phyloP scores from a whole-genome alignment of 2,113 vertebrate species.

The Hemiprocne comata region DNA sequence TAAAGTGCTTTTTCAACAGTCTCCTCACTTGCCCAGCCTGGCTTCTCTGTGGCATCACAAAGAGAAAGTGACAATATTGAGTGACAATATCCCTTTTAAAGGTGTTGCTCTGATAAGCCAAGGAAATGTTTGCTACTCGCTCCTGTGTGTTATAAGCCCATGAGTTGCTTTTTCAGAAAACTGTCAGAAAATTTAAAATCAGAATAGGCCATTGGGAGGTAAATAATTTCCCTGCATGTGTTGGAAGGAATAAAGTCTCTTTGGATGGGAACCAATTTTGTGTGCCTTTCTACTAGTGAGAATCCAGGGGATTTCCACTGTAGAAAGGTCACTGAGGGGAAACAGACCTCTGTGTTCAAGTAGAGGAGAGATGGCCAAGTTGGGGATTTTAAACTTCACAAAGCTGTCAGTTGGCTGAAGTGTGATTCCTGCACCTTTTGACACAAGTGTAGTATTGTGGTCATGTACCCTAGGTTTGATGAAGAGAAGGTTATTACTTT shows the following conservation, averaged over 20 bases:
- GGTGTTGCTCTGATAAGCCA: neutral
- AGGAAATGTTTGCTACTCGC: neutral
- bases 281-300: neutral
- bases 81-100: neutral
- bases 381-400: neutral
- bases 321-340: neutral
- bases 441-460: neutral
- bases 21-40: neutral
- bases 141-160: neutral
- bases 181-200: neutral
- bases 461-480: neutral
- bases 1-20: neutral
- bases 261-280: neutral
- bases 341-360: neutral
- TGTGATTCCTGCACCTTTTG: neutral
- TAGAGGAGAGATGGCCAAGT: neutral
- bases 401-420: neutral
- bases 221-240: neutral
- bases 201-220: neutral
- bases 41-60: neutral
- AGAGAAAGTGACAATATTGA: neutral
- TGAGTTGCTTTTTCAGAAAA: neutral
- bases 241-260: neutral
- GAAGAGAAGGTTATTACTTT: neutral
- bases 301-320: neutral